phyloP scores from a whole-genome alignment of 2,888 invertebrate genomes.

The Lathronympha strigana region DNA sequence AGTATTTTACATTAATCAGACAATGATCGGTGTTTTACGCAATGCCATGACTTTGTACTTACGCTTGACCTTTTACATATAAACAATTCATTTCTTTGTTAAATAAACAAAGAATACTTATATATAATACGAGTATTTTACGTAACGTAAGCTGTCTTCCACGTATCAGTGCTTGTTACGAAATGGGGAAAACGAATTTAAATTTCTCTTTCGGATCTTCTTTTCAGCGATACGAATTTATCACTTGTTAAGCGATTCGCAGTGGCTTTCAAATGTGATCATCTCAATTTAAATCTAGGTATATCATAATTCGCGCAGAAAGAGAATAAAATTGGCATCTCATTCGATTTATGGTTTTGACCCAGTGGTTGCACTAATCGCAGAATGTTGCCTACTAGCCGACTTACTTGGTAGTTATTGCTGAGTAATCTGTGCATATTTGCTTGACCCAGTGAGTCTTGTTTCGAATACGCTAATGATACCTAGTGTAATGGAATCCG shows the following conservation, averaged over 20 bases:
- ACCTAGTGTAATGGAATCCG: not conserved
- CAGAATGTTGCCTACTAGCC: slow-evolving; percentile 41
- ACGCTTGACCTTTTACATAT: slow-evolving; percentile 11
- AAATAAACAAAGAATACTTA: slow-evolving; percentile 17
- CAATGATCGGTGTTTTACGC: slow-evolving; percentile 3
- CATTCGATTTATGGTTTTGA: slow-evolving; percentile 35
- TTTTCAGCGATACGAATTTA: slow-evolving; percentile 47
- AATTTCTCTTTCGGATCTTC: slow-evolving; percentile 45
- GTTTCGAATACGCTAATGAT: not conserved
- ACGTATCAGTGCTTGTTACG: slow-evolving; percentile 15
- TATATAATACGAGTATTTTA: slow-evolving; percentile 19
- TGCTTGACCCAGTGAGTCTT: slow-evolving; percentile 28
- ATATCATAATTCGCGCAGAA: slow-evolving; percentile 17
- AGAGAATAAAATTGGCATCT: slow-evolving; percentile 30
- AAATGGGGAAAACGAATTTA: slow-evolving; percentile 47
- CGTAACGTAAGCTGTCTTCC: slow-evolving; percentile 17
- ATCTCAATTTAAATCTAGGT: slow-evolving; percentile 26
- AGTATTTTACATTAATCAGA: not conserved
- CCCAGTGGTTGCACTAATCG: slow-evolving; percentile 26
- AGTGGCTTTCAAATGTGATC: slow-evolving; percentile 44
- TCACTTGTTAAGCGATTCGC: slow-evolving; percentile 43
- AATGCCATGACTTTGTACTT: slow-evolving; percentile 7
- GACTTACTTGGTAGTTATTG: slow-evolving; percentile 38
- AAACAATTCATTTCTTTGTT: slow-evolving; percentile 27
- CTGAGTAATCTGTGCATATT: slow-evolving; percentile 39